Percentiles rank a stretch among this genome's conserved stretches.
These are phyloP conservation scores for Drosophila austrosaltans DNA, from an alignment of 2,888 invertebrate species.

Conservation along the genomic window DNA sequence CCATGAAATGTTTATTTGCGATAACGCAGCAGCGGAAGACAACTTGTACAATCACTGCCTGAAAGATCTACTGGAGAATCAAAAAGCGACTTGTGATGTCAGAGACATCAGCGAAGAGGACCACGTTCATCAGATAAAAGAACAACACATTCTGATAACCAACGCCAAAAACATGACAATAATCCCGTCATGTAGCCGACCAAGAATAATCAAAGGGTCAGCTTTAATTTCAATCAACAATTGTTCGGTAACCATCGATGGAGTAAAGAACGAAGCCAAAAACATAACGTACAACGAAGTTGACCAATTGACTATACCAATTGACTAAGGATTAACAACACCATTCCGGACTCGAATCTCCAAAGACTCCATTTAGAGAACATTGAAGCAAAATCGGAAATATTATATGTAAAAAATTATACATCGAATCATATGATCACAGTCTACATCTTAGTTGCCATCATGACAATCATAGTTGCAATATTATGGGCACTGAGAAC, in stretches of 20 bases:
- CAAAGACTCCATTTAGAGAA: too few species aligned
- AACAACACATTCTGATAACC: not conserved
- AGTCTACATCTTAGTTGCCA: not conserved
- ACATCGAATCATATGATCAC: not conserved
- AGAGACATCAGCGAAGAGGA: not conserved
- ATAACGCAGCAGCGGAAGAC: too few species aligned
- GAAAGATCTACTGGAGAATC: not conserved
- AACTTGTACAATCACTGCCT: too few species aligned
- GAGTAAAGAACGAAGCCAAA: not conserved
- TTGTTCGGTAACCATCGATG: slow-evolving; percentile 1
- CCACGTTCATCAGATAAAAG: not conserved
- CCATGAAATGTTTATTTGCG: too few species aligned
- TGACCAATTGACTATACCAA: not conserved
- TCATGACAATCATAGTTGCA: not conserved
- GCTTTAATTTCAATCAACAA: not conserved
- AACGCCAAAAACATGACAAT: not conserved
- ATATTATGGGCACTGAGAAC: not conserved
- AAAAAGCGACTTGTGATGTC: not conserved
- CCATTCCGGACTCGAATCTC: too few species aligned
- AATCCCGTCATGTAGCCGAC: too few species aligned
- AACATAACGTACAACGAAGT: not conserved
- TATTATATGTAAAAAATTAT: not conserved
- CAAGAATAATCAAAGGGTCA: not conserved
- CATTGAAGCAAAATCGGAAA: too few species aligned
- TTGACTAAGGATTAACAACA: not conserved